Evolutionary conservation across 35 echinoderm and acorn worm species (phyloP), one percentile per base, ranked within the genome.

Genomic region (Amphiura filiformis): DNA sequence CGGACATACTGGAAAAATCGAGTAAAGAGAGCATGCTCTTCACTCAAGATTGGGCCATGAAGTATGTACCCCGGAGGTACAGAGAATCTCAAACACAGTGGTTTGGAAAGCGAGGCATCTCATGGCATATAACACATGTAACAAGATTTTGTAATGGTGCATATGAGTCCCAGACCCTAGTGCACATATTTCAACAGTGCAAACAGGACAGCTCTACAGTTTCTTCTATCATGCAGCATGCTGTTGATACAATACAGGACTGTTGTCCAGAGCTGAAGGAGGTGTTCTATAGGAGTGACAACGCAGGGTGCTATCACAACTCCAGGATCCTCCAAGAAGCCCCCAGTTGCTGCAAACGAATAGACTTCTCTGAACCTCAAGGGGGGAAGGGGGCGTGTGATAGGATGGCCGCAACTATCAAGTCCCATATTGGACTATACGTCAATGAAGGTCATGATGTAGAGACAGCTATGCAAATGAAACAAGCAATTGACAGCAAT

Each of bases 361-460:
- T 49, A 20, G 81, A 83, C 44, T 83, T 83, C 32, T 83, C 81
- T n/a, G 81, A 83, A 7, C 81, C 81, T 26, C 81, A 83, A 31
- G 13, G 38, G 2, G 81, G 81, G 11, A 83, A 83, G 31, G 81
- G 47, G 7, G 35, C 47, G 18, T 83, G 81, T 83, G 81, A 83
- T 34, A 41, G 81, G 18, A 83, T 49, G 31, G 47, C 47, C 7
- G 38, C 81, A 2, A 9, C 81, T 14, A 47, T 83, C 38, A 83
- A 83, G 35, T 14, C 15, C 3, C 81, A 83, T 31, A 83, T 83
- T 1, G 1, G 81, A 7, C 7, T 3, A 56, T 83, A 37, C 47
- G 81, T 83, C 1, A 83, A 83, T 56, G 81, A 83, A 32, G 11
- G 35, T 12, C 38, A 83, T 31, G 39, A 83, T 83, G 81, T 83